These are phyloP conservation scores for Eucriotettix oculatus DNA, from an alignment of 2,888 invertebrate genomes.

Conservation along the genomic window DNA sequence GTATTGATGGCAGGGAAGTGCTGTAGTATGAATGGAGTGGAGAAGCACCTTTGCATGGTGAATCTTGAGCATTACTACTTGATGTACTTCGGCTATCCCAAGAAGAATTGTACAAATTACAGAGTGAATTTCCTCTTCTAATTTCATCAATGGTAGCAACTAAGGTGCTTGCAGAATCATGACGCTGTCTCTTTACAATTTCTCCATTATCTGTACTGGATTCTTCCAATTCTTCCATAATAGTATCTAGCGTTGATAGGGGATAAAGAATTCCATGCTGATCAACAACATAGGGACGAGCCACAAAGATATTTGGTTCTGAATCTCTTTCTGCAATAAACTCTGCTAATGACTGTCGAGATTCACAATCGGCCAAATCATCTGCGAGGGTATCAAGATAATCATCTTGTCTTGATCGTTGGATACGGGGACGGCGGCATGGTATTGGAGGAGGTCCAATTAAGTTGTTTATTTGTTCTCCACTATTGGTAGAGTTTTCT, in stretches of 20 bases:
- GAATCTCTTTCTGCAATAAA: constrained; percentile 15
- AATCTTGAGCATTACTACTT: neutral
- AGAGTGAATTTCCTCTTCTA: constrained; percentile 36
- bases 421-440: constrained; percentile 4
- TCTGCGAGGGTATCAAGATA: constrained; percentile 36
- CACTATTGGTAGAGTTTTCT: constrained; percentile 20
- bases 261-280: constrained; percentile 34
- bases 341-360: constrained; percentile 20
- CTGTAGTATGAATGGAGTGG: neutral
- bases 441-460: constrained; percentile 27
- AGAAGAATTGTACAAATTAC: constrained; percentile 26
- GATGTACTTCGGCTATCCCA: constrained; percentile 2
- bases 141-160: constrained; percentile 48
- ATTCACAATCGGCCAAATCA: constrained; percentile 25
- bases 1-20: neutral
- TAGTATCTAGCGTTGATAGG: constrained; percentile 30
- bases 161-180: constrained; percentile 37
- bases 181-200: constrained; percentile 24
- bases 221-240: constrained; percentile 39
- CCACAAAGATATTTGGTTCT: constrained; percentile 28
- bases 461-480: constrained; percentile 26
- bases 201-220: constrained; percentile 16
- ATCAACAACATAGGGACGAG: constrained; percentile 38
- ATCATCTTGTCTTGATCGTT: constrained; percentile 24
- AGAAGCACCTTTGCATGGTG: neutral